Evolutionary conservation across 2,888 invertebrate species (phyloP), one percentile per base, ranked within the genome.

Genomic region (Lissonota sp.): DNA sequence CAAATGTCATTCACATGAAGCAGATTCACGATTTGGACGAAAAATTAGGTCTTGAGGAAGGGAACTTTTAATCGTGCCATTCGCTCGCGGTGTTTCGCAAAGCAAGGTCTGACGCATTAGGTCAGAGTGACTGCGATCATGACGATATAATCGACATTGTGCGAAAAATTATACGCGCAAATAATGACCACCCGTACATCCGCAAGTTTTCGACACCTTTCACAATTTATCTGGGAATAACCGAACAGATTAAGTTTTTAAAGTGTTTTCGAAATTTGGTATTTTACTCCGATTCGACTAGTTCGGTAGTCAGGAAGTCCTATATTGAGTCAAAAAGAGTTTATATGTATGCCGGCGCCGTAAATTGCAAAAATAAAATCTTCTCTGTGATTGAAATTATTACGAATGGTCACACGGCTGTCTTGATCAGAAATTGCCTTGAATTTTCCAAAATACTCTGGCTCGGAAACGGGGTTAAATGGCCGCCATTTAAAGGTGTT

Each of bases 401-500:
- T 8, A 76, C 75, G n/a, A 80, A 80, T 39, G 37, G 66, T 42
- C 80, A 80, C 4, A 71, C 72, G 10, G 40, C 75, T 39, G 14
- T 10, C n/a, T 66, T 58, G 8, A 76, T 80, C 14, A 10, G 42
- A 12, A 49, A 79, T 46, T 79, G 53, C 14, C 49, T 79, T n/a
- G 10, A 8, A 0, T 66, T 26, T 46, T 70, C 70, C 39, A 44
- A 57, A 26, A 55, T 58, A 6, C 40, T 60, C 7, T 82, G 75
- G 72, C 8, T n/a, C 6, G 69, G 62, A 1, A 58, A 42, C 26
- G 58, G 58, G 7, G 57, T 82, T n/a, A 58, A 66, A 8, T 82
- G 67, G 79, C 82, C 82, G n/a, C 64, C 69, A 37, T 82, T 79
- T 12, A 57, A 75, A 49, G 42, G 51, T 14, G 60, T 66, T 8